A percentile compares a stretch with the other conserved stretches of the same genome.
phyloP scores from a whole-genome alignment of 2,888 invertebrate genomes.

The Clivina fossor region DNA sequence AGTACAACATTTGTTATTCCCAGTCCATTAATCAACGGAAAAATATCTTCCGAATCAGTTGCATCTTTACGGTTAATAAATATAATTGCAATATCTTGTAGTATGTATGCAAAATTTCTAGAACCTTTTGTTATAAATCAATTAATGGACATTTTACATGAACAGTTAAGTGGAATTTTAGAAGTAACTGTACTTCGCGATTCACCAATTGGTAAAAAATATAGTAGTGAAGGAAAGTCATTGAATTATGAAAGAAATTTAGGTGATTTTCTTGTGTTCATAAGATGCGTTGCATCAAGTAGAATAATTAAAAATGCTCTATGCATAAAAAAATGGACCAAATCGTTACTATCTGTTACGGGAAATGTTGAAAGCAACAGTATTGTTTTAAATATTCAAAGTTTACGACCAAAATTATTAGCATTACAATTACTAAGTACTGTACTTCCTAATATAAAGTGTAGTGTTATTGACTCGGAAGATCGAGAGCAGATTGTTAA shows the following conservation, averaged over 20 bases:
- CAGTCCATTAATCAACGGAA: conserved; percentile 41
- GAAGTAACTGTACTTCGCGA: conserved; percentile 21
- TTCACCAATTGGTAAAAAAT: background rate
- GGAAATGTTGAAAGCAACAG: conserved; percentile 44
- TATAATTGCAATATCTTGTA: conserved; percentile 59
- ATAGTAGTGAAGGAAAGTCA: conserved; percentile 35
- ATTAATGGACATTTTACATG: conserved; percentile 57
- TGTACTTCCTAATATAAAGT: conserved; percentile 53
- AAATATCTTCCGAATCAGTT: conserved; percentile 50
- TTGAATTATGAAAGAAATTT: conserved; percentile 52
- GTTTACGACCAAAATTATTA: conserved; percentile 57
- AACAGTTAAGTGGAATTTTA: conserved; percentile 52
- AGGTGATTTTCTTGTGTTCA: conserved; percentile 60
- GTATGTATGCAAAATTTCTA: conserved; percentile 56
- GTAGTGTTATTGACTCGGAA: conserved; percentile 49
- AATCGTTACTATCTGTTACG: conserved; percentile 53
- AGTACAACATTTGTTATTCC: conserved; percentile 34
- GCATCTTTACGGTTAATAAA: conserved; percentile 59
- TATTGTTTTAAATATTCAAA: conserved; percentile 48
- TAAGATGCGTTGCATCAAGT: conserved; percentile 57
- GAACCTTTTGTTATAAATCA: conserved; percentile 54
- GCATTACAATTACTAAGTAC: conserved; percentile 58
- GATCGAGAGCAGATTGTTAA: conserved; percentile 56
- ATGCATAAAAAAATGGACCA: conserved; percentile 57
- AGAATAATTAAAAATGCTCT: conserved; percentile 53